These are phyloP conservation scores for Pseudomyrmex flavicornis DNA, from an alignment of 1,140 invertebrate genomes.

Conservation along the genomic window DNA sequence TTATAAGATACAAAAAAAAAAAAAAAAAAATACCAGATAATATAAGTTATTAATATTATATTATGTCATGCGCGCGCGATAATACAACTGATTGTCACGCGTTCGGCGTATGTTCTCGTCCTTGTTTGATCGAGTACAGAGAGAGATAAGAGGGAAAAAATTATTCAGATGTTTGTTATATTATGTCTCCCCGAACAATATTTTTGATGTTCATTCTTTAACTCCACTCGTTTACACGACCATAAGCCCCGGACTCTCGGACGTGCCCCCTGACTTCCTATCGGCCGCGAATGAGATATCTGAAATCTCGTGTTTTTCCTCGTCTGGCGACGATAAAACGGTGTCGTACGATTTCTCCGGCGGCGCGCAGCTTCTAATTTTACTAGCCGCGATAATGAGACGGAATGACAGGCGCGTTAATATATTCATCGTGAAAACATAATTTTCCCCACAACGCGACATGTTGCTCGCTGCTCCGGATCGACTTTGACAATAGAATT, in stretches of 20 bases:
- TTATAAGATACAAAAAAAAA: too few relatives aligned
- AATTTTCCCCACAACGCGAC: too few relatives aligned
- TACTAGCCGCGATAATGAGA: conserved; percentile 12
- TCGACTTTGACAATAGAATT: neutral
- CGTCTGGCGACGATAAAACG: conserved; percentile 63
- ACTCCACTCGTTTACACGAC: neutral
- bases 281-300: conserved; percentile 41
- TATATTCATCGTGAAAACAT: too few relatives aligned
- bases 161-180: neutral
- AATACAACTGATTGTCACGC: too few relatives aligned
- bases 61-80: too few relatives aligned
- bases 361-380: neutral
- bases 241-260: too few relatives aligned
- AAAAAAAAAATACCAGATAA: too few relatives aligned
- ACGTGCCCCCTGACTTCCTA: neutral
- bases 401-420: neutral
- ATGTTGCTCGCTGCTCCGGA: too few relatives aligned
- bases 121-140: too few relatives aligned
- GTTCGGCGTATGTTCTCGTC: too few relatives aligned
- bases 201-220: neutral
- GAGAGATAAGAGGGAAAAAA: neutral
- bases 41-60: too few relatives aligned
- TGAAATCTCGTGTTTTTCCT: conserved; percentile 61
- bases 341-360: conserved; percentile 41
- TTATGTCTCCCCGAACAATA: neutral